Conservation (phyloP, 2,888 invertebrate genomes). For the Petrophora chlorosata region DNA sequence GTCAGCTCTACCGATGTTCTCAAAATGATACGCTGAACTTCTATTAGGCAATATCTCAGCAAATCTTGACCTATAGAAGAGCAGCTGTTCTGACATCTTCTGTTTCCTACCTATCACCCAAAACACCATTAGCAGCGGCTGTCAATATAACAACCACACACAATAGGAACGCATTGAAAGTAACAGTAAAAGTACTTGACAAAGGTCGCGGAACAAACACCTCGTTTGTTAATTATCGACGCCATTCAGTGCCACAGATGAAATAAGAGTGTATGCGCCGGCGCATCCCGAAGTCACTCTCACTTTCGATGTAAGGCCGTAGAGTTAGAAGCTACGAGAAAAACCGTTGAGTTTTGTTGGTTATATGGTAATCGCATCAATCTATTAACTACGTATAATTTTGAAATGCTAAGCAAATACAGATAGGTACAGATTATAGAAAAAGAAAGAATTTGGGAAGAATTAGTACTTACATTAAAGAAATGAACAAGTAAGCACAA, state of each 20-base stretch:
- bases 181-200: conserved; percentile 38
- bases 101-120: conserved; percentile 5
- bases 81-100: conserved; percentile 9
- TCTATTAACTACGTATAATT: too few relatives aligned
- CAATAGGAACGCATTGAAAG: conserved; percentile 39
- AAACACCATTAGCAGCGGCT: conserved; percentile 9
- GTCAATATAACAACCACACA: conserved; percentile 16
- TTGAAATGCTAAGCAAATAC: too few relatives aligned
- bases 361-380: too few relatives aligned
- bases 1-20: too few relatives aligned
- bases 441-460: too few relatives aligned
- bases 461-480: too few relatives aligned
- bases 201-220: conserved; percentile 35
- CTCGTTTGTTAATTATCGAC: conserved; percentile 49
- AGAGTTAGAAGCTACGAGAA: conserved; percentile 39
- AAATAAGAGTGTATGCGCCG: conserved; percentile 40
- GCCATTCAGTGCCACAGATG: conserved; percentile 55
- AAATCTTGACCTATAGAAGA: not conserved
- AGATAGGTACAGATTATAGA: too few relatives aligned
- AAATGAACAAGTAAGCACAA: too few relatives aligned
- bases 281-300: conserved; percentile 74
- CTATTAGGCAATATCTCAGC: too few relatives aligned
- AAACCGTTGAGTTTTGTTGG: too few relatives aligned
- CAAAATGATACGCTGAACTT: too few relatives aligned
- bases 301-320: conserved; percentile 37